phyloP scores from a whole-genome alignment of 2,797 vertebrate species.

The Sarcoramphus papa region DNA sequence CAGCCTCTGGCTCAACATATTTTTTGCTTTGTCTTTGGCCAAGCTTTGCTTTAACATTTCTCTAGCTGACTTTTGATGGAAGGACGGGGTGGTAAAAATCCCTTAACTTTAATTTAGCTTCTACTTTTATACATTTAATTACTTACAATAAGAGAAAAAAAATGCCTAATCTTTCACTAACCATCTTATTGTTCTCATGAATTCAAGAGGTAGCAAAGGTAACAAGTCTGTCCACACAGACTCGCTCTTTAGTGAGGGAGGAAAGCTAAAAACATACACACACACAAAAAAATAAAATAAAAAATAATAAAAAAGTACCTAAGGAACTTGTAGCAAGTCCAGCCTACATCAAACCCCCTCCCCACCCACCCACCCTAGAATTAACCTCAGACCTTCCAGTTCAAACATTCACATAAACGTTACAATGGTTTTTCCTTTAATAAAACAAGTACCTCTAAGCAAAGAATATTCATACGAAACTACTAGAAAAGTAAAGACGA shows the following conservation, averaged over 20 bases:
- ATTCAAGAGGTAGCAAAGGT: slow-evolving; percentile 94
- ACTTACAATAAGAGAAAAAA: slow-evolving; percentile 76
- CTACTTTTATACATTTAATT: slow-evolving; percentile 86
- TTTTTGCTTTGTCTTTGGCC: slow-evolving; percentile 67
- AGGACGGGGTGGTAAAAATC: slow-evolving; percentile 68
- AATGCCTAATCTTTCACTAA: slow-evolving; percentile 80
- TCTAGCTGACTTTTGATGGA: slow-evolving; percentile 65
- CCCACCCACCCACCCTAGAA: slow-evolving; percentile 68
- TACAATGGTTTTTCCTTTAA: slow-evolving; percentile 79
- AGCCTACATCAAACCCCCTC: slow-evolving; percentile 74
- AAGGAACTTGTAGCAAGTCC: slow-evolving; percentile 75
- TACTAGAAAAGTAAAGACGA: slow-evolving; percentile 68
- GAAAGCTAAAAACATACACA: slow-evolving; percentile 65
- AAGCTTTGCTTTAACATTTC: slow-evolving; percentile 53
- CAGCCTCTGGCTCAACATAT: slow-evolving; percentile 11
- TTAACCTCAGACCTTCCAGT: slow-evolving; percentile 86
- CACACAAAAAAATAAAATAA: slow-evolving; percentile 37
- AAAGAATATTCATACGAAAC: slow-evolving; percentile 76
- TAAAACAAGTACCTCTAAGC: slow-evolving; percentile 88
- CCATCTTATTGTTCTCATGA: slow-evolving; percentile 84
- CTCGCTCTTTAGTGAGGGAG: slow-evolving; percentile 74
- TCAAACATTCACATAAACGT: slow-evolving; percentile 90
- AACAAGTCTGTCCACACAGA: slow-evolving; percentile 81
- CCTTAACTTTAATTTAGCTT: slow-evolving; percentile 68
- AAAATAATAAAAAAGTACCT: slow-evolving; percentile 78